These are phyloP conservation scores for Camelus bactrianus DNA, from an alignment of 2,113 vertebrate species.

Conservation along the genomic window DNA sequence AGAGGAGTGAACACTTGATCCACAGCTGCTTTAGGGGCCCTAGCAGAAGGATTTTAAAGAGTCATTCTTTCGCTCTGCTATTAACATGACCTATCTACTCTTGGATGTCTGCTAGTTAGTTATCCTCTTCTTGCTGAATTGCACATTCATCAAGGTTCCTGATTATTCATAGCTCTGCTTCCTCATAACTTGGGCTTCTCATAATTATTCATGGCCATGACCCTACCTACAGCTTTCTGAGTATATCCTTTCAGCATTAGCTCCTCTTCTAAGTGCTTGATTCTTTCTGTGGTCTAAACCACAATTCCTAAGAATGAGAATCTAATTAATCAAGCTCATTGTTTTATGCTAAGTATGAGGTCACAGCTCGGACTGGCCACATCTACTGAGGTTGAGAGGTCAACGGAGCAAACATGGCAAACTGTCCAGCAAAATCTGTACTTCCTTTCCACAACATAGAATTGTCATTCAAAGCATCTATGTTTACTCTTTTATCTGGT, in stretches of 20 bases:
- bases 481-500: neutral
- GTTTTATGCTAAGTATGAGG: neutral
- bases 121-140: neutral
- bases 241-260: neutral
- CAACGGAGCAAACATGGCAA: neutral
- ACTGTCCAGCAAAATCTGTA: neutral
- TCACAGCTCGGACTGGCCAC: neutral
- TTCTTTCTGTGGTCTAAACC: neutral
- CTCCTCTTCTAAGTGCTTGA: neutral
- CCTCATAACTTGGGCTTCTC: neutral
- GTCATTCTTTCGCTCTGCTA: neutral
- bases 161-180: conserved; percentile 23
- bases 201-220: neutral
- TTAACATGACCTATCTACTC: neutral
- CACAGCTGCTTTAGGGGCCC: neutral
- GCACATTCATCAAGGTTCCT: neutral
- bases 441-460: neutral
- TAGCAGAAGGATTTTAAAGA: neutral
- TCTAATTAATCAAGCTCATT: neutral
- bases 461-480: neutral
- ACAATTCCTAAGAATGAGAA: neutral
- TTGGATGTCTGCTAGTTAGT: neutral
- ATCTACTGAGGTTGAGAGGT: neutral
- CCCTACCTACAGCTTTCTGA: neutral
- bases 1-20: neutral